phyloP scores from a whole-genome alignment of 2,888 invertebrate genomes.

The Euzophera pinguis region DNA sequence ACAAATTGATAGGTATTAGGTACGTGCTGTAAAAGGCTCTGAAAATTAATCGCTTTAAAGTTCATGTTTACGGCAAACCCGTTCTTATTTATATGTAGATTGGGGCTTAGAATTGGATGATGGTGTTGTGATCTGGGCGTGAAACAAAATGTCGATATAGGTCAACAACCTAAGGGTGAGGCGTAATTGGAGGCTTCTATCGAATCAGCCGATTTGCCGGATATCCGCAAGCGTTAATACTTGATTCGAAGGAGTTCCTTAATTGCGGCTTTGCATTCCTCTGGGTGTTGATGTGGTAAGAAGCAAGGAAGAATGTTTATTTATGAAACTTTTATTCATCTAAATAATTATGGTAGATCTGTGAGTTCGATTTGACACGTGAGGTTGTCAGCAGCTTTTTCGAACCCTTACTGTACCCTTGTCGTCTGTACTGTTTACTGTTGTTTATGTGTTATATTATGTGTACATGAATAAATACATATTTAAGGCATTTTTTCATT shows the following conservation, averaged over 20 bases:
- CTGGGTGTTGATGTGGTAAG: neutral
- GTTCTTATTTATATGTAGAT: constrained; percentile 30
- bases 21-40: constrained; percentile 37
- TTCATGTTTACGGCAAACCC: constrained; percentile 24
- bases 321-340: too few relatives aligned
- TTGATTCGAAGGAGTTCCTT: constrained; percentile 11
- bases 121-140: constrained; percentile 31
- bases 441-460: too few relatives aligned
- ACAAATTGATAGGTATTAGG: constrained; percentile 46
- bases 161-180: constrained; percentile 45
- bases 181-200: constrained; percentile 45
- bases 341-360: too few relatives aligned
- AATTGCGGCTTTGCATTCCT: constrained; percentile 15
- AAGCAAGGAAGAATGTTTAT: neutral
- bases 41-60: constrained; percentile 38
- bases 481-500: too few relatives aligned
- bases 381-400: too few relatives aligned
- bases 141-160: constrained; percentile 35
- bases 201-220: constrained; percentile 38
- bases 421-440: too few relatives aligned
- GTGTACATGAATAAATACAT: too few relatives aligned
- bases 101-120: constrained; percentile 35
- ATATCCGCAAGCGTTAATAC: constrained; percentile 23
- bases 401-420: too few relatives aligned
- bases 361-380: too few relatives aligned